Conservation (phyloP, 2,113 vertebrate species). For the Glaucomys volans region DNA sequence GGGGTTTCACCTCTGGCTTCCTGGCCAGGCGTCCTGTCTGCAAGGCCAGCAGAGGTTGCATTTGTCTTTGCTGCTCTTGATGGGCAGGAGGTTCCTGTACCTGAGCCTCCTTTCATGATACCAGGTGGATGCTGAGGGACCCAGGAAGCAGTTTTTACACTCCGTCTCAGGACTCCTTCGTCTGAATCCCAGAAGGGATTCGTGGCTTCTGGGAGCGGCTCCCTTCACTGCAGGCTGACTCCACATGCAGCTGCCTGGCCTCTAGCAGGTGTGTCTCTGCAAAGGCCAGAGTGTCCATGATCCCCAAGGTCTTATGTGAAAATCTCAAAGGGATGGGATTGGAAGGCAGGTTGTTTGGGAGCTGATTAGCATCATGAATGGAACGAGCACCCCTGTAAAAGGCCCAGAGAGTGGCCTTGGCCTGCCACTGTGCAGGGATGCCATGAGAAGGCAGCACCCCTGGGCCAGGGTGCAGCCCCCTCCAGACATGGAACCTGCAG, state of each 20-base stretch:
- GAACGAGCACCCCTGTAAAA: not conserved
- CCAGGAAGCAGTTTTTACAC: slow-evolving; percentile 79
- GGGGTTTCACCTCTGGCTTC: not conserved
- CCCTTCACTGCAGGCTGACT: slow-evolving; percentile 54
- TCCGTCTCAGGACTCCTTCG: slow-evolving; percentile 78
- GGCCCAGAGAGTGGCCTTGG: not conserved
- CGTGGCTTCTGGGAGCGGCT: slow-evolving; percentile 79
- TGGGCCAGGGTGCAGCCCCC: not conserved
- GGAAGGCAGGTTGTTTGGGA: too few species aligned
- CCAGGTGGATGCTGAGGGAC: slow-evolving; percentile 80
- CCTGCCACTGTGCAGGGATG: not conserved
- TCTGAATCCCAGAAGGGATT: slow-evolving; percentile 78
- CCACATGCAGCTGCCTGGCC: slow-evolving; percentile 71
- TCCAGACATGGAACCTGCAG: too few species aligned
- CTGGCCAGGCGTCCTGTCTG: not conserved
- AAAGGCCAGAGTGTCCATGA: not conserved
- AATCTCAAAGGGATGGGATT: not conserved
- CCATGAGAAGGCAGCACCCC: not conserved
- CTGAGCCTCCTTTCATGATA: slow-evolving; percentile 74
- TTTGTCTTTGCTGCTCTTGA: slow-evolving; percentile 74
- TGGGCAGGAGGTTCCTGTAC: slow-evolving; percentile 61
- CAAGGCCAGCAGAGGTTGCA: not conserved
- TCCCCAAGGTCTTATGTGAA: not conserved
- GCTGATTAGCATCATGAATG: not conserved
- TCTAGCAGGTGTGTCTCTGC: slow-evolving; percentile 66